A percentile compares a stretch with the other conserved stretches of the same genome.
phyloP scores from a whole-genome alignment of 2,113 vertebrate genomes.

The Salvelinus alpinus region DNA sequence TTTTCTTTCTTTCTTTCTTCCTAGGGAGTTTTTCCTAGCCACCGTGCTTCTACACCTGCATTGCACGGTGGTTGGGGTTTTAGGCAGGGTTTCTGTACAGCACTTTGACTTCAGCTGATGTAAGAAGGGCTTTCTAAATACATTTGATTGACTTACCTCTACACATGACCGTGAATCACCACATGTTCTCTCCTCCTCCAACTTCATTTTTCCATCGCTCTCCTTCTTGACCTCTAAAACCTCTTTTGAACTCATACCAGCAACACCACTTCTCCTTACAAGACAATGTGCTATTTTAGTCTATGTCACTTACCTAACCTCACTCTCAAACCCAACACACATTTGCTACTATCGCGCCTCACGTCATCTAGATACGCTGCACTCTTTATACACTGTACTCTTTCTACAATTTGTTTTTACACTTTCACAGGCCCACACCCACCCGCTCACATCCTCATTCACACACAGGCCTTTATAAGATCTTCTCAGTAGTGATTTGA shows the following conservation, averaged over 20 bases:
- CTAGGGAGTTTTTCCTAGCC: too few species aligned
- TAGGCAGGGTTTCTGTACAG: too few species aligned
- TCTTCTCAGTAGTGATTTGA: background rate
- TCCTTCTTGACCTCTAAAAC: conserved; percentile 1
- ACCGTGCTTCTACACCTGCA: too few species aligned
- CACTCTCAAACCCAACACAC: background rate
- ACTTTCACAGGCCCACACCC: background rate
- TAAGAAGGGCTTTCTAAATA: too few species aligned
- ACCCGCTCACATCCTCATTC: conserved; percentile 11
- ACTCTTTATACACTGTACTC: background rate
- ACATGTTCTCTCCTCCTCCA: conserved; percentile 43
- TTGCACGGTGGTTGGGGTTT: too few species aligned
- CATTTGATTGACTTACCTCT: conserved; percentile 30
- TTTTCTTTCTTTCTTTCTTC: too few species aligned
- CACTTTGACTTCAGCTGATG: too few species aligned
- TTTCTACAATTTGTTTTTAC: background rate
- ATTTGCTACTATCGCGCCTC: background rate
- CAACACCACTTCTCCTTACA: background rate
- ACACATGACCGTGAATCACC: conserved; percentile 59
- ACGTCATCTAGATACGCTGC: too few species aligned
- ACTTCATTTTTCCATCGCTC: conserved; percentile 12
- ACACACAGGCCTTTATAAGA: conserved; percentile 7
- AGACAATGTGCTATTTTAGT: background rate
- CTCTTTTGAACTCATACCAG: background rate
- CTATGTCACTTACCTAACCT: conserved; percentile 47